phyloP scores from a whole-genome alignment of 1,140 invertebrate genomes.

The Brachystomella parvula region DNA sequence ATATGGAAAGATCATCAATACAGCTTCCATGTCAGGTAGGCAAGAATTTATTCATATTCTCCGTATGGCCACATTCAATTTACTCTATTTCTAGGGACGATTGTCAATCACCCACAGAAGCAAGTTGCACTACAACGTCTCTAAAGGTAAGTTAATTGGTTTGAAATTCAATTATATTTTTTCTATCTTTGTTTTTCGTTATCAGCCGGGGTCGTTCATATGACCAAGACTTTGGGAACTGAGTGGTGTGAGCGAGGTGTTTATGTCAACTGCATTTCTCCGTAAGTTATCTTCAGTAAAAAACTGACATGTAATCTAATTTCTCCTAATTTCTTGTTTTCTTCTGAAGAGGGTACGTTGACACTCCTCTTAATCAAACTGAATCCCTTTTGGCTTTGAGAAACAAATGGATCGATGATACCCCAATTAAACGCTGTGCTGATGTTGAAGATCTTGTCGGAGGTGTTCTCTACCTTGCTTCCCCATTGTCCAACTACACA shows the following conservation, averaged over 20 bases:
- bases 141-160: conserved; percentile 14
- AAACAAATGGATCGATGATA: conserved; percentile 34
- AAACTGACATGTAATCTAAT: neutral
- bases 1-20: conserved; percentile 29
- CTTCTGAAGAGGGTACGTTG: conserved; percentile 34
- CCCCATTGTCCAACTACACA: conserved; percentile 31
- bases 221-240: conserved; percentile 28
- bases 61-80: neutral
- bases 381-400: conserved; percentile 25
- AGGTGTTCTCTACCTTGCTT: conserved; percentile 34
- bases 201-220: conserved; percentile 30
- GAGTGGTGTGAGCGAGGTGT: conserved; percentile 31
- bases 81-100: conserved; percentile 18
- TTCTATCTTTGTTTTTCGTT: too few species aligned
- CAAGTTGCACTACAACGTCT: conserved; percentile 32
- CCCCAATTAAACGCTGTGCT: conserved; percentile 31
- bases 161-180: neutral
- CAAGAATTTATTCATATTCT: neutral
- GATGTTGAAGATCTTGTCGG: conserved; percentile 35
- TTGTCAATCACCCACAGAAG: conserved; percentile 31
- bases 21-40: conserved; percentile 29
- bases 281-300: conserved; percentile 19
- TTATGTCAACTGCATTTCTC: conserved; percentile 29
- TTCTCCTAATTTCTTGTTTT: conserved; percentile 4
- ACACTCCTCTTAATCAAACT: conserved; percentile 33